phyloP scores from a whole-genome alignment of 2,113 vertebrate species.

The Entomyzon cyanotis region DNA sequence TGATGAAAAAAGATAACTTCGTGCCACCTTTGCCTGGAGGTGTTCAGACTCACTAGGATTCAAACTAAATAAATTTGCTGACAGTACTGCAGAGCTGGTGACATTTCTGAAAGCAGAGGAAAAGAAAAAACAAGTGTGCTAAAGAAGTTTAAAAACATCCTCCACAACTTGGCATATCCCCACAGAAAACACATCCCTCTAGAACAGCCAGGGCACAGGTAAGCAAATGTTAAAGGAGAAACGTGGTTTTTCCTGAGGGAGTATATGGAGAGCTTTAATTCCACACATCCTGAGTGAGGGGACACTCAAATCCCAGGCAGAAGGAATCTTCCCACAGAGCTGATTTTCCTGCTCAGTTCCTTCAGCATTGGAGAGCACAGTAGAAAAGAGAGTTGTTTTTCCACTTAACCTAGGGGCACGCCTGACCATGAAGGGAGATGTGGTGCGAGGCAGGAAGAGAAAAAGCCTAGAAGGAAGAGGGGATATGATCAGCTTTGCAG shows the following conservation, averaged over 20 bases:
- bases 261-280: not conserved
- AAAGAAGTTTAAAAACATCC: not conserved
- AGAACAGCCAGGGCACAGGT: not conserved
- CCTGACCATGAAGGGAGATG: not conserved
- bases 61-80: not conserved
- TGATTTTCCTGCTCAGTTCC: not conserved
- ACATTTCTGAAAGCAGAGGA: not conserved
- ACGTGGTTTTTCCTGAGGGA: not conserved
- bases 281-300: not conserved
- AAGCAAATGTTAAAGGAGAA: not conserved
- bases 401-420: not conserved
- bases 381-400: not conserved
- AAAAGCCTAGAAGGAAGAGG: not conserved
- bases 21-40: not conserved
- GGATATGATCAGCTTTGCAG: not conserved
- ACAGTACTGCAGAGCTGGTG: not conserved
- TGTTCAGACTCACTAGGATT: not conserved
- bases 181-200: not conserved
- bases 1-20: not conserved
- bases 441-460: slow-evolving; percentile 27
- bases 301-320: not conserved
- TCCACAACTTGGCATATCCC: not conserved
- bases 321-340: not conserved
- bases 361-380: not conserved
- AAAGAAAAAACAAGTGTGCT: not conserved